Conservation (phyloP, 1,140 invertebrate species). For the Bombus affinis region DNA sequence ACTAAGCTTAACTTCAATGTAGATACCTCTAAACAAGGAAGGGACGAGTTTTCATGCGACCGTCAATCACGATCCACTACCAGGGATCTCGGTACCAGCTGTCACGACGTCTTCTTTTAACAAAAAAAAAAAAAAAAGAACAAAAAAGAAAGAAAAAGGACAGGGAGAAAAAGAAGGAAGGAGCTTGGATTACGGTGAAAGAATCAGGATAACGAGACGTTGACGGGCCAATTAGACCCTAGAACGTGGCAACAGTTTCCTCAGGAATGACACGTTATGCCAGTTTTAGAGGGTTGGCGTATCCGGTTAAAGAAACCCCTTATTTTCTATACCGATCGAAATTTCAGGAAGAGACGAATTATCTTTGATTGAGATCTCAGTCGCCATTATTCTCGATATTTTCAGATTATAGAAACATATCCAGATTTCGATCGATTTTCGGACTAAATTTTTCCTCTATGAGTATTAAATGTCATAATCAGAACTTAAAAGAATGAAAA, state of each 20-base stretch:
- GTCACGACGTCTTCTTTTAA: constrained; percentile 33
- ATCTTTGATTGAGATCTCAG: background rate
- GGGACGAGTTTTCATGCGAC: constrained; percentile 34
- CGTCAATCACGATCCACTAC: constrained; percentile 44
- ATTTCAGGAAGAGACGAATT: background rate
- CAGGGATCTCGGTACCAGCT: constrained; percentile 37
- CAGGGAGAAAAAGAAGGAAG: background rate
- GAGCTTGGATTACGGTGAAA: background rate
- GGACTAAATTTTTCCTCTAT: accelerated
- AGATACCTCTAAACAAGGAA: background rate
- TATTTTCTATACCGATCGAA: constrained; percentile 46
- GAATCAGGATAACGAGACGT: constrained; percentile 68
- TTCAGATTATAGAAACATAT: background rate
- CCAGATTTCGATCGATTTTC: background rate
- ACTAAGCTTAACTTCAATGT: no score
- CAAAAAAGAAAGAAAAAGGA: no score
- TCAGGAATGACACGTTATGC: constrained; percentile 50
- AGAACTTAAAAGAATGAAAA: no score
- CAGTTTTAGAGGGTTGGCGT: constrained; percentile 30
- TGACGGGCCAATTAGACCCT: constrained; percentile 73
- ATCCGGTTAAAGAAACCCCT: constrained; percentile 53
- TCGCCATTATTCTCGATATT: no score
- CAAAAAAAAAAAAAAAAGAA: background rate
- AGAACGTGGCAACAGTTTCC: constrained; percentile 59
- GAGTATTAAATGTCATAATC: no score